Conservation (phyloP, 2,797 vertebrate species). For the Lindbergichthys nudifrons region DNA sequence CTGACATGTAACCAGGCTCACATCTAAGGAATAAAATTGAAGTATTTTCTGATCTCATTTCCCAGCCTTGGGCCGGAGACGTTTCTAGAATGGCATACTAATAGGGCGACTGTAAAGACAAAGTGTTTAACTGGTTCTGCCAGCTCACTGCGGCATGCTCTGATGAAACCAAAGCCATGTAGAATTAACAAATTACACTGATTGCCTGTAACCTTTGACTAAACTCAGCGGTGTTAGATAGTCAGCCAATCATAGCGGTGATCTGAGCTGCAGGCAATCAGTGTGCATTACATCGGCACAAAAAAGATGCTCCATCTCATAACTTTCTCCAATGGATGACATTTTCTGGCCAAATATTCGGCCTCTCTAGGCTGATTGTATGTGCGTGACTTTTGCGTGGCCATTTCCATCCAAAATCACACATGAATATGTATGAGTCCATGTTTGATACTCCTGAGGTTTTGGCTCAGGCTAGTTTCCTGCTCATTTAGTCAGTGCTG, state of each 20-base stretch:
- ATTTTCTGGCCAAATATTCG: constrained; percentile 26
- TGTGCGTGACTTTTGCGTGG: constrained; percentile 8
- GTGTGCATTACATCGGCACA: constrained; percentile 40
- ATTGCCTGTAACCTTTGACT: constrained; percentile 74
- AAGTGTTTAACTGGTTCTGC: constrained; percentile 47
- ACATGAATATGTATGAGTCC: constrained; percentile 44
- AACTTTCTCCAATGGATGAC: constrained; percentile 34
- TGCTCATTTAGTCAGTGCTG: constrained; percentile 33
- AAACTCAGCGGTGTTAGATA: constrained; percentile 67
- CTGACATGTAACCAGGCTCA: constrained; percentile 28
- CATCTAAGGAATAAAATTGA: constrained; percentile 36
- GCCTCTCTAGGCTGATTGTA: constrained; percentile 17
- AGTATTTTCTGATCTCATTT: constrained; percentile 39
- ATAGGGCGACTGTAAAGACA: constrained; percentile 41
- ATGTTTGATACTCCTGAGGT: constrained; percentile 26
- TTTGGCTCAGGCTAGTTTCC: constrained; percentile 39
- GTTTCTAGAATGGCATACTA: constrained; percentile 48
- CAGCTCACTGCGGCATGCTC: constrained; percentile 41
- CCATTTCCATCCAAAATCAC: constrained; percentile 37
- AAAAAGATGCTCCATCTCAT: constrained; percentile 60
- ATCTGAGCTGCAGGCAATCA: constrained; percentile 65
- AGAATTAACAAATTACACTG: constrained; percentile 72
- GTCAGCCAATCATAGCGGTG: constrained; percentile 64
- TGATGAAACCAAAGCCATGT: constrained; percentile 60
- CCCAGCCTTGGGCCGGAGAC: constrained; percentile 32